phyloP scores from a whole-genome alignment of 2,888 invertebrate species.

The Arctia plantaginis region DNA sequence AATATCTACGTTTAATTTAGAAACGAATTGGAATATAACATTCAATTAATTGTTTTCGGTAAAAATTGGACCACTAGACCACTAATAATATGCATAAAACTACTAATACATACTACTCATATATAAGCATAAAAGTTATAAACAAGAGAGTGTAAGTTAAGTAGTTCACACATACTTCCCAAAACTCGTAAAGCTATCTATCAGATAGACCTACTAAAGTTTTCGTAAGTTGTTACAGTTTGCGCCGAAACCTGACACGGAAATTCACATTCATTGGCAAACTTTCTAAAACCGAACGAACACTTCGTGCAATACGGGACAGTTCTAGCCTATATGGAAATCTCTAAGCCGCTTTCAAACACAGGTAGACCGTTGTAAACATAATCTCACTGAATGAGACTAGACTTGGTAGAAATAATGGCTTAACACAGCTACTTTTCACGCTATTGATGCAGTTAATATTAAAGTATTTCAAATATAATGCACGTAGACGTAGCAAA shows the following conservation, averaged over 20 bases:
- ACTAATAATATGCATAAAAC: constrained; percentile 1
- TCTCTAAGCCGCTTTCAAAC: constrained; percentile 19
- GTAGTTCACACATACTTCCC: constrained; percentile 24
- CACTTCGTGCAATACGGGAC: constrained; percentile 13
- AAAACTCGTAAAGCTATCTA: constrained; percentile 25
- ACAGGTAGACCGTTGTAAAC: constrained; percentile 12
- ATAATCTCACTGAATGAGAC: constrained; percentile 20
- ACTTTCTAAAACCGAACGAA: constrained; percentile 19
- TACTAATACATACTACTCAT: constrained; percentile 3
- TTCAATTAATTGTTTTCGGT: not conserved
- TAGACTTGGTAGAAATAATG: not conserved
- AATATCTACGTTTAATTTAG: not conserved
- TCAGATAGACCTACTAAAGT: constrained; percentile 26
- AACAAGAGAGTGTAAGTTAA: constrained; percentile 20
- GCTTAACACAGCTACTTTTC: not conserved
- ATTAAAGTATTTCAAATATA: not conserved
- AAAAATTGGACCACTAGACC: not conserved
- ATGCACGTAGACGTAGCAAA: constrained; percentile 2
- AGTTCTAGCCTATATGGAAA: constrained; percentile 16
- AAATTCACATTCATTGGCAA: constrained; percentile 19
- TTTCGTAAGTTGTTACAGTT: constrained; percentile 21
- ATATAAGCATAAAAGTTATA: constrained; percentile 13
- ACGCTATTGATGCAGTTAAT: not conserved
- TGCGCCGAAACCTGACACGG: constrained; percentile 9
- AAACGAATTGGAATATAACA: not conserved